These are phyloP conservation scores for Silurus meridionalis DNA, from an alignment of 2,113 vertebrate genomes.

Conservation along the genomic window DNA sequence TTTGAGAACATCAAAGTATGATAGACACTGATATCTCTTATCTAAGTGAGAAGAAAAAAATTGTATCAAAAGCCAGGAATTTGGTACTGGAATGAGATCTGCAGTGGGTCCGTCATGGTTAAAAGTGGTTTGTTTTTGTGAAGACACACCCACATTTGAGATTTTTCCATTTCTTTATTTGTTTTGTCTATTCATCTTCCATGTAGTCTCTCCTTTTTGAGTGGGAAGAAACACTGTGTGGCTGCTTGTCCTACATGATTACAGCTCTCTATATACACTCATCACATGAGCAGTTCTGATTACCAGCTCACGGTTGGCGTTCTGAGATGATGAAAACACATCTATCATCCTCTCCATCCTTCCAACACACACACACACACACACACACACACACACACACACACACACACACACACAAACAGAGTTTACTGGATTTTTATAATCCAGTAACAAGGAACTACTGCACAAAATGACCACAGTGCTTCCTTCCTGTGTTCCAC, in stretches of 20 bases:
- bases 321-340: slow-evolving; percentile 7
- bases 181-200: not conserved
- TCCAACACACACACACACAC: not conserved
- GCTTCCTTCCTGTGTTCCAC: slow-evolving; percentile 30
- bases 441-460: slow-evolving; percentile 44
- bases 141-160: not conserved
- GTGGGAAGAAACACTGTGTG: not conserved
- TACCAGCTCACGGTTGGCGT: not conserved
- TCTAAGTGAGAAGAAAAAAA: not conserved
- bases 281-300: slow-evolving; percentile 3
- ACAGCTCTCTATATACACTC: not conserved
- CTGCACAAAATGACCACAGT: slow-evolving; percentile 55
- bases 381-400: no score
- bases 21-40: not conserved
- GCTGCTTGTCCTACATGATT: slow-evolving; percentile 2
- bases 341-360: not conserved
- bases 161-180: not conserved
- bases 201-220: not conserved
- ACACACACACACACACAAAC: no score
- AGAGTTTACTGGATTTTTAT: slow-evolving; percentile 52
- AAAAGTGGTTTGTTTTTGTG: not conserved
- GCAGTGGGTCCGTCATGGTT: not conserved
- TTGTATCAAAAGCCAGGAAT: not conserved
- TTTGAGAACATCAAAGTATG: not conserved
- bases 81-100: not conserved